Evolutionary conservation across 2,888 invertebrate genomes (phyloP).

Genomic region (Cartodere bifasciata): DNA sequence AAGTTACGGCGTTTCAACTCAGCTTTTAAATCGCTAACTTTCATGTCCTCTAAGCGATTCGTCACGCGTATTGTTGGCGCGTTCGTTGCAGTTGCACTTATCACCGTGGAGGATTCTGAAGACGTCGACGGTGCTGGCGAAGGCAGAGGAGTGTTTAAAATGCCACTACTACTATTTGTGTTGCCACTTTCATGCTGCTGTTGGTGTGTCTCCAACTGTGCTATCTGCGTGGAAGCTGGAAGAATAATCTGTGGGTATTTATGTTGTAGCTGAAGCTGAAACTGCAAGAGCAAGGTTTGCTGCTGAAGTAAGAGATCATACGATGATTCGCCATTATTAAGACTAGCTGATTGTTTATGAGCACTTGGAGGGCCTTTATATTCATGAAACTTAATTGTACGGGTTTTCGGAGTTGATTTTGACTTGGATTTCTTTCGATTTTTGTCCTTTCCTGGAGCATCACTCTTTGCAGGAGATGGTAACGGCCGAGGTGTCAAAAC

Average conservation of each 20-base stretch:
- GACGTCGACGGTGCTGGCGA: conserved; percentile 33
- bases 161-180: conserved; percentile 14
- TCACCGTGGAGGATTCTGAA: conserved; percentile 29
- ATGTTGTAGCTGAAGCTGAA: conserved; percentile 70
- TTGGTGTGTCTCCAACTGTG: conserved; percentile 41
- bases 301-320: conserved; percentile 88
- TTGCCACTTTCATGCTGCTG: conserved; percentile 25
- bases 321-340: conserved; percentile 55
- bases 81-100: too few species aligned
- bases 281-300: conserved; percentile 83
- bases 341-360: conserved; percentile 51
- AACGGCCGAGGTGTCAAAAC: conserved; percentile 39
- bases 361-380: conserved; percentile 61
- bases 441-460: conserved; percentile 62
- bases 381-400: conserved; percentile 94
- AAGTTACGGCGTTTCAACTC: conserved; percentile 88
- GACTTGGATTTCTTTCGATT: conserved; percentile 72
- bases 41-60: conserved; percentile 84
- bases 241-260: conserved; percentile 74
- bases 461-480: conserved; percentile 31
- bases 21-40: conserved; percentile 87
- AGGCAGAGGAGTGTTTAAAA: conserved; percentile 26
- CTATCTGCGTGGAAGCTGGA: conserved; percentile 59
- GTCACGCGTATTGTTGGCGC: conserved; percentile 37
- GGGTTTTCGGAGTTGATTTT: conserved; percentile 66